Base-by-base conservation (phyloP, 2,113 vertebrate genomes). In the Malurus elegans region DNA sequence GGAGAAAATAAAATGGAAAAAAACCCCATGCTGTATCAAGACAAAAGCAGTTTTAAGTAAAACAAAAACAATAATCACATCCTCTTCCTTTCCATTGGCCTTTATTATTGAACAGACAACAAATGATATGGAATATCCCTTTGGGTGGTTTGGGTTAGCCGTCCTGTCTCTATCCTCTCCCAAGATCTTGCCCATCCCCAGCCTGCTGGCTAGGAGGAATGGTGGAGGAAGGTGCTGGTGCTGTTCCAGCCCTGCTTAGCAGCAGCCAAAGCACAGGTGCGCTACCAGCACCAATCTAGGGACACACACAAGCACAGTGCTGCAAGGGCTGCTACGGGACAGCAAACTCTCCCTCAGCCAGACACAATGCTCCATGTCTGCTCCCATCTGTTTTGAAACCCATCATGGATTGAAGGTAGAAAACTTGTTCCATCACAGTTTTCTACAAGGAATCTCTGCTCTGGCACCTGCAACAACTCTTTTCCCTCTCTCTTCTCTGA, bases 361-460 rank as follows among this genome's bases (percentile, higher is more conserved):
- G 18, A 32, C 21, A 6, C 18, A n/a, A 0, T 7, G 10, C 8
- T 62, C 3, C 1, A 1, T n/a, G 32, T 57, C 26, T 73, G 4
- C 10, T 90, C 21, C 19, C 32, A 3, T 5, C 3, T 38, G 8
- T 2, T 56, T 38, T 38, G 38, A 38, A 38, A 38, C 38, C 26
- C 51, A 70, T 4, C 14, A 31, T 3, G 25, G 14, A 12, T 23
- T 66, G 9, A 23, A 74, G 9, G 4, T 14, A 12, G 2, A n/a
- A 24, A 57, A 24, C 3, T 1, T 17, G 13, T 24, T 83, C 51
- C 17, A 18, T 25, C 28, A 40, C 17, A 6, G 25, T 44, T 17
- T n/a, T 66, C 28, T 64, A 10, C 14, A 12, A 0, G 4, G 28
- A 65, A 70, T 31, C 3, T 54, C 25, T 69, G 9, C 45, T 70